Base-by-base conservation (phyloP, 1,140 invertebrate genomes). In the Heterodera schachtii region DNA sequence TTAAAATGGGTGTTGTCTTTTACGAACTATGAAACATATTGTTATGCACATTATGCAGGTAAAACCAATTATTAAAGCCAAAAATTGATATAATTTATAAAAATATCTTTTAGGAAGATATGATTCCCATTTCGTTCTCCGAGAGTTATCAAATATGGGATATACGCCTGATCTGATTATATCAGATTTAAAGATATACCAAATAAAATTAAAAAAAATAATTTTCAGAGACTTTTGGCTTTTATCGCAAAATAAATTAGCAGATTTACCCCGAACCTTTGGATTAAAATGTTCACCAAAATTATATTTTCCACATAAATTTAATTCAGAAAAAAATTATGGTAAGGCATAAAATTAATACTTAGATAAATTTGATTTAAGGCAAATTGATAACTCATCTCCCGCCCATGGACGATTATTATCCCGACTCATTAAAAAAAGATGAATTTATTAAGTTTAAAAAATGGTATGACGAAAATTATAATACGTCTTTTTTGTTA, bases 161-260 rank as follows among this genome's bases (percentile, higher is more conserved):
- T 44, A 7, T 6, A 74, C 43, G 11, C 73, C 73, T 11, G 73
- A 74, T 13, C 31, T 74, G 73, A 31, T 74, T 11, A 74, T 52
- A 4, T 52, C n/a, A 16, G 43, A 57, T 0, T 46, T 46, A 19
- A 73, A 73, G 21, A 44, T 73, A 5, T 73, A 73, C 8, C 43
- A 73, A 3, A 19, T 73, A 8, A 73, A 73, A 49, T 13, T 11
- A 3, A 73, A 49, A 73, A 73, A 49, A 31, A 21, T 47, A 5
- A n/a, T 16, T 4, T 73, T 19, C 13, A 46, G 52, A 52, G 52
- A 52, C 16, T 52, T 52, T 52, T 52, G 52, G 52, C 16, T 52
- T 11, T 52, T 52, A 16, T 73, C 47, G 16, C 16, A 49, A 73
- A 49, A 73, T 19, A 73, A 49, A 44, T 19, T 73, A 5, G 49